Evolutionary conservation across 2,113 vertebrate genomes (phyloP), one percentile per base, ranked within the genome.

Genomic region (Chaetodon trifascialis): DNA sequence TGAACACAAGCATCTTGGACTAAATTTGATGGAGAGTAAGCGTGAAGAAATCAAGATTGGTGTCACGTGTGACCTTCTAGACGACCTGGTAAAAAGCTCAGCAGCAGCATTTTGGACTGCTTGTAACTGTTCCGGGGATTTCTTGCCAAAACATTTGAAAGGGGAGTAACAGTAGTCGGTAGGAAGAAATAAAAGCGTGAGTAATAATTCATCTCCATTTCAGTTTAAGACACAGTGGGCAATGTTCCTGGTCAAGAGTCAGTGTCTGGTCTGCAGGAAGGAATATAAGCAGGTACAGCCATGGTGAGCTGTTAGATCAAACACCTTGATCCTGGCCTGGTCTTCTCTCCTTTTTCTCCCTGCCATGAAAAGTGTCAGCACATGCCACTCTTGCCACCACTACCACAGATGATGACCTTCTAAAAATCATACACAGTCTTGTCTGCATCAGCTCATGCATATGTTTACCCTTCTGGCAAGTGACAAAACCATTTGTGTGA

Each of bases 321-420:
- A 59, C 25, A 52, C 49, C 47, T 30, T 44, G 16, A 44, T 67
- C 23, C 12, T 63, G 56, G 51, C 44, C 25, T 23, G 14, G 12
- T 42, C 25, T 67, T 38, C 19, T 56, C 25, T 36, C 23, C 11
- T 25, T 42, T 14, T 54, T 54, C 21, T 19, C 59, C 7, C 8
- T 25, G 58, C 21, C 21, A 51, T 23, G 19, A 51, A 49, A 49
- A 63, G 25, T 63, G 34, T 52, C 3, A 25, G 59, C 30, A 11
- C 34, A 64, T 40, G 21, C 2, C 44, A 62, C 12, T 68, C 56
- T 55, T 42, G 23, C 16, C 34, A 47, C n/a, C 34, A 34, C n/a
- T 40, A 14, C 34, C 3, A n/a, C 52, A 54, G 54, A 69, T 42
- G 30, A 16, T 40, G 40, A 70, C 59, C 66, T 71, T 75, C 51